A percentile compares a stretch with the other conserved stretches of the same genome.
These are phyloP conservation scores for Doryteuthis pealeii DNA, from an alignment of 1,140 invertebrate species.

Conservation along the genomic window DNA sequence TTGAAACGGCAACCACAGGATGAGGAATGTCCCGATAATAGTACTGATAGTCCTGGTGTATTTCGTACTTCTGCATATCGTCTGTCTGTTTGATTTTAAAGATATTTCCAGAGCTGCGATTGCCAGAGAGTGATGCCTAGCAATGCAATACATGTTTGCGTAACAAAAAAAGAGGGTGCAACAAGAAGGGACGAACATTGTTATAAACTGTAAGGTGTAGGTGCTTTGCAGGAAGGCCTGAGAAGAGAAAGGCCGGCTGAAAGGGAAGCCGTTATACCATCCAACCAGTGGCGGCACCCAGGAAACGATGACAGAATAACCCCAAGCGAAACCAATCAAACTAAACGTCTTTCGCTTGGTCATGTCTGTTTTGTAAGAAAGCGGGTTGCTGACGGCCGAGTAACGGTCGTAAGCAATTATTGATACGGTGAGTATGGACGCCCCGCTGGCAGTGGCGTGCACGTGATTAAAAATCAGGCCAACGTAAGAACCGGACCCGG, in stretches of 20 bases:
- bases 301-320: slow-evolving; percentile 66
- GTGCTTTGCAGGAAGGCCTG: slow-evolving; percentile 35
- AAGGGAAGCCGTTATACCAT: slow-evolving; percentile 43
- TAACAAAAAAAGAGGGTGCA: slow-evolving; percentile 68
- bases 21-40: slow-evolving; percentile 68
- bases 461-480: slow-evolving; percentile 69
- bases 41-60: slow-evolving; percentile 70
- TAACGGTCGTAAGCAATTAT: slow-evolving; percentile 71
- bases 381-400: slow-evolving; percentile 68
- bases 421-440: slow-evolving; percentile 68
- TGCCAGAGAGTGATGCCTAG: slow-evolving; percentile 68
- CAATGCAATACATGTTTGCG: slow-evolving; percentile 70
- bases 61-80: slow-evolving; percentile 52
- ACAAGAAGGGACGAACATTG: slow-evolving; percentile 43
- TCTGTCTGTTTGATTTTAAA: slow-evolving; percentile 54
- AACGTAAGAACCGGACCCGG: slow-evolving; percentile 34
- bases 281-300: slow-evolving; percentile 65
- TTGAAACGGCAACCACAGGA: slow-evolving; percentile 70
- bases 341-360: slow-evolving; percentile 67
- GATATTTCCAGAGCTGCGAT: slow-evolving; percentile 69
- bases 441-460: slow-evolving; percentile 68
- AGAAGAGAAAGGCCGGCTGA: slow-evolving; percentile 61
- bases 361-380: slow-evolving; percentile 67
- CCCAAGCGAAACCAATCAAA: slow-evolving; percentile 67
- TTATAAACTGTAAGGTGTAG: slow-evolving; percentile 33